Base-by-base conservation (phyloP, 2,113 vertebrate genomes). In the Festucalex cinctus region DNA sequence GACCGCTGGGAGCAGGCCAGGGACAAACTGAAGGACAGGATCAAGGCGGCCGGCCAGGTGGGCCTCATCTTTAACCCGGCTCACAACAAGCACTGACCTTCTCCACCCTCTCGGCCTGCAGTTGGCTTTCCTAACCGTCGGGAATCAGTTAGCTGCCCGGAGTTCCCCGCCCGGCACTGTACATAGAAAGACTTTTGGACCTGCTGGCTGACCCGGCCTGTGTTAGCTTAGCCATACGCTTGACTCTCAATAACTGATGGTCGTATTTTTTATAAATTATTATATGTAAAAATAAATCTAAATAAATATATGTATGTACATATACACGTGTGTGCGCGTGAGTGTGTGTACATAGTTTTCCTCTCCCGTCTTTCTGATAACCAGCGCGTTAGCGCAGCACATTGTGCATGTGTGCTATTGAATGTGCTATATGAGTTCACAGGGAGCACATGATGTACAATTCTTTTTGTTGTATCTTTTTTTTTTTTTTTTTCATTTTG, bases 351-450 rank as follows among this genome's bases (percentile, higher is more conserved):
- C 75, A 76, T 81, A 78, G 73, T 74, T 71, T 80, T 82, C 85
- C 32, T 57, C 13, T 19, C 26, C 26, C 17, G 17, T 36, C 26
- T 36, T 59, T 32, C 35, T 3, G 35, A 22, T n/a, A 60, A 37
- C 35, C 36, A 19, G 20, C 19, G 35, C 8, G 59, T 41, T 6
- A n/a, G 20, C 19, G 19, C 61, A 43, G 60, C 60, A 63, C 60
- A 63, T 43, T 9, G 73, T 54, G 63, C 63, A 65, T 68, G 66
- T 80, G 92, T 94, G 81, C 86, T 90, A 86, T 95, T 94, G 94
- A 95, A 95, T 94, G 93, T 93, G 83, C 78, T 89, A 88, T 88
- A 88, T 80, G 82, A 87, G 85, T 91, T 90, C 70, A 86, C 83
- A 85, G 84, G 81, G 88, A 88, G 80, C 88, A 88, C 86, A 88